These are phyloP conservation scores for Deilephila elpenor DNA, from an alignment of 2,888 invertebrate species.

Conservation along the genomic window DNA sequence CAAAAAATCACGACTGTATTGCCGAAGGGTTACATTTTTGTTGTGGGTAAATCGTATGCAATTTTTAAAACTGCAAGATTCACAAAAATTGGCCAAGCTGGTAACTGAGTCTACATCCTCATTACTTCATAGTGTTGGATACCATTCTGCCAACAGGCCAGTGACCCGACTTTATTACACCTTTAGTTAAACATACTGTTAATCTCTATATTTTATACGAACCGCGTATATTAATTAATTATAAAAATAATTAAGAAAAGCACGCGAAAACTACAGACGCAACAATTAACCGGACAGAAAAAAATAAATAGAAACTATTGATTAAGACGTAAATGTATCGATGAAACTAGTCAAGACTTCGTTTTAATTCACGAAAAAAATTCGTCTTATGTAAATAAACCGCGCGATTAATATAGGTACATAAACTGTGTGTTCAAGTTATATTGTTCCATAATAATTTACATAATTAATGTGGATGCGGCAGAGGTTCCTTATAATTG, in stretches of 20 bases:
- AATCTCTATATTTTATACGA: too few relatives aligned
- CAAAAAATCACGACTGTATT: too few relatives aligned
- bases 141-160: too few relatives aligned
- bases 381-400: constrained; percentile 58
- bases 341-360: constrained; percentile 57
- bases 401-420: neutral
- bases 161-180: too few relatives aligned
- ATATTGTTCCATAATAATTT: neutral
- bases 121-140: too few relatives aligned
- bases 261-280: constrained; percentile 27
- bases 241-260: constrained; percentile 7
- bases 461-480: neutral
- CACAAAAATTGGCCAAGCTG: too few relatives aligned
- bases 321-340: constrained; percentile 66
- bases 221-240: too few relatives aligned
- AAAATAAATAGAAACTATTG: constrained; percentile 44
- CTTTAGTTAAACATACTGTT: too few relatives aligned
- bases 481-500: neutral
- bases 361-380: constrained; percentile 56
- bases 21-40: too few relatives aligned
- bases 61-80: too few relatives aligned
- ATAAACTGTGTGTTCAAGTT: neutral
- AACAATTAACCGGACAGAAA: constrained; percentile 40
- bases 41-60: too few relatives aligned
- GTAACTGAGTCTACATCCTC: too few relatives aligned